Conservation (phyloP, 2,888 invertebrate species). For the Eulithis testata region DNA sequence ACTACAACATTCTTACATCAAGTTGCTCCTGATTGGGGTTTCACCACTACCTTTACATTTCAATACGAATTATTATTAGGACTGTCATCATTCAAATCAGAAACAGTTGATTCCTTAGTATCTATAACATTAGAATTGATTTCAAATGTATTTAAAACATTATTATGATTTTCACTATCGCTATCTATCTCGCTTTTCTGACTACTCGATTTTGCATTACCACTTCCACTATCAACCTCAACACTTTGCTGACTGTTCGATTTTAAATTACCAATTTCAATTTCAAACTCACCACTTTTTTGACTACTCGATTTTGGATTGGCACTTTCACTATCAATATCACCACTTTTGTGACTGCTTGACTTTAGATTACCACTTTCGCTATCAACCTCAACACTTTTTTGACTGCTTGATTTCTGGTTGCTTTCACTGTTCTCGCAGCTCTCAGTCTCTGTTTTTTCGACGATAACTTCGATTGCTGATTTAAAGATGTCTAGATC, state of each 20-base stretch:
- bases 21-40: conserved; percentile 54
- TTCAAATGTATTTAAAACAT: conserved; percentile 64
- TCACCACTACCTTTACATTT: conserved; percentile 55
- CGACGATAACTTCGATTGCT: conserved; percentile 68
- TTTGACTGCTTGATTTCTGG: conserved; percentile 14
- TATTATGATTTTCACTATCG: conserved; percentile 59
- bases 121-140: conserved; percentile 76
- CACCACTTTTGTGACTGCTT: conserved; percentile 8
- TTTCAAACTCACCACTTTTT: not conserved
- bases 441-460: conserved; percentile 48
- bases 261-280: not conserved
- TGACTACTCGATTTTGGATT: conserved; percentile 1
- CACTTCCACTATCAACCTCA: conserved; percentile 31
- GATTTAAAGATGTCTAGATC: conserved; percentile 67
- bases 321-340: conserved; percentile 1
- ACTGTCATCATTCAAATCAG: conserved; percentile 63
- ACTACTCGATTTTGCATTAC: conserved; percentile 10
- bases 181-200: conserved; percentile 45
- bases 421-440: conserved; percentile 14
- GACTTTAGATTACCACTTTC: conserved; percentile 39
- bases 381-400: conserved; percentile 40
- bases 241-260: conserved; percentile 32
- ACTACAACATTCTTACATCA: conserved; percentile 25
- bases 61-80: conserved; percentile 78
- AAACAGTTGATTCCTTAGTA: conserved; percentile 59